Conservation (phyloP, 53 echinoderm and acorn worm genomes). For the Patiria pectinifera region DNA sequence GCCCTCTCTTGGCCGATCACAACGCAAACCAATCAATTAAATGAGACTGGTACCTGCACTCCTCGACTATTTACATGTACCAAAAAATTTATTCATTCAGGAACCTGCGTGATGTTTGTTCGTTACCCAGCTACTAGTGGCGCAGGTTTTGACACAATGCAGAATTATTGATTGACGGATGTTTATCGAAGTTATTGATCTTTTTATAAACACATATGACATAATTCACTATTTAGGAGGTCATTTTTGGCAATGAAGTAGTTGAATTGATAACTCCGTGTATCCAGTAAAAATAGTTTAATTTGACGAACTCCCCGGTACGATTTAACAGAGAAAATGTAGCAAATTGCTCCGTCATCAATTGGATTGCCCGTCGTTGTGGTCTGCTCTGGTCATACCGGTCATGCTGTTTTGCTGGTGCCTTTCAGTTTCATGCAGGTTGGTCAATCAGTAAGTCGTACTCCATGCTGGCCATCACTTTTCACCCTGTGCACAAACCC, state of each 20-base stretch:
- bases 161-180: neutral
- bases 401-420: too few relatives aligned
- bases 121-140: conserved; percentile 34
- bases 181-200: neutral
- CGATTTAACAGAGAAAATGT: neutral
- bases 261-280: neutral
- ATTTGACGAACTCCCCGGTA: neutral
- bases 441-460: too few relatives aligned
- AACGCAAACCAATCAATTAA: conserved; percentile 25
- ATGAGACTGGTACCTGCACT: conserved; percentile 35
- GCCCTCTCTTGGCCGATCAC: conserved; percentile 1
- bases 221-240: neutral
- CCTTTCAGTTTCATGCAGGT: too few relatives aligned
- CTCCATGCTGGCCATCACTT: too few relatives aligned
- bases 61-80: neutral
- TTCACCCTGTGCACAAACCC: too few relatives aligned
- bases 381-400: too few relatives aligned
- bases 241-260: neutral
- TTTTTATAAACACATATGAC: neutral
- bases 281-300: neutral
- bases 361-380: too few relatives aligned
- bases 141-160: neutral
- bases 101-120: conserved; percentile 21
- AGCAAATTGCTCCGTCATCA: neutral
- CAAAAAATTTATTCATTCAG: neutral